A percentile compares a stretch with the other conserved stretches of the same genome.
Evolutionary conservation across 2,888 invertebrate genomes (phyloP).

Genomic region (Nemotelus pantherinus): DNA sequence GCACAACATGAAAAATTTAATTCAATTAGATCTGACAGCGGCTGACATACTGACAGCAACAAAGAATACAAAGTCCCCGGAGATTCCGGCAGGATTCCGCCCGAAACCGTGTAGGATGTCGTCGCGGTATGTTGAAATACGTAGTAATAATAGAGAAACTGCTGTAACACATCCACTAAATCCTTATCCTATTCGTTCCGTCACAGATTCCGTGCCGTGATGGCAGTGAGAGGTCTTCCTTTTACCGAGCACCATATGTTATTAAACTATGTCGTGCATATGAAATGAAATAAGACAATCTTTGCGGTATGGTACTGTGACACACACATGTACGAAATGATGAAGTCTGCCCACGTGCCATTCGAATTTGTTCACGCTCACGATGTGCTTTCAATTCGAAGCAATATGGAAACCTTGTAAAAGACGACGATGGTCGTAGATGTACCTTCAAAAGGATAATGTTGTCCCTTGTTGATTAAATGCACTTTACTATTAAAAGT

Average conservation of each 20-base stretch:
- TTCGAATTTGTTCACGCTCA: constrained; percentile 44
- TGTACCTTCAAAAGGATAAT: neutral
- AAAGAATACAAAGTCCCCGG: neutral
- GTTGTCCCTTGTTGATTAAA: too few species aligned
- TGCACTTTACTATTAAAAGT: too few species aligned
- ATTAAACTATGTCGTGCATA: constrained; percentile 43
- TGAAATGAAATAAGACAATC: constrained; percentile 35
- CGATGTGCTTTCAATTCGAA: constrained; percentile 41
- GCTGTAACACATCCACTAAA: constrained; percentile 3
- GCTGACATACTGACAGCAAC: neutral
- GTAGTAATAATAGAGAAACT: constrained; percentile 7
- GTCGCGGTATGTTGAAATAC: neutral
- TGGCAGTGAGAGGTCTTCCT: constrained; percentile 14
- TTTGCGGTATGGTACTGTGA: constrained; percentile 36
- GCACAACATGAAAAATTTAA: neutral
- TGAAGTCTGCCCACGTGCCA: constrained; percentile 46
- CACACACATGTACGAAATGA: constrained; percentile 35
- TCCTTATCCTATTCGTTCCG: neutral
- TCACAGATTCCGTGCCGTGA: neutral
- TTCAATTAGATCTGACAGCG: neutral
- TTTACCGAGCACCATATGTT: constrained; percentile 36
- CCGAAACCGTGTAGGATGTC: too few species aligned
- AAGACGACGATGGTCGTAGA: neutral
- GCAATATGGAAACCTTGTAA: neutral
- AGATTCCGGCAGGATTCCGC: neutral